Percentiles rank a stretch among this genome's conserved stretches.
phyloP scores from a whole-genome alignment of 2,888 invertebrate species.

The Cabera pusaria region DNA sequence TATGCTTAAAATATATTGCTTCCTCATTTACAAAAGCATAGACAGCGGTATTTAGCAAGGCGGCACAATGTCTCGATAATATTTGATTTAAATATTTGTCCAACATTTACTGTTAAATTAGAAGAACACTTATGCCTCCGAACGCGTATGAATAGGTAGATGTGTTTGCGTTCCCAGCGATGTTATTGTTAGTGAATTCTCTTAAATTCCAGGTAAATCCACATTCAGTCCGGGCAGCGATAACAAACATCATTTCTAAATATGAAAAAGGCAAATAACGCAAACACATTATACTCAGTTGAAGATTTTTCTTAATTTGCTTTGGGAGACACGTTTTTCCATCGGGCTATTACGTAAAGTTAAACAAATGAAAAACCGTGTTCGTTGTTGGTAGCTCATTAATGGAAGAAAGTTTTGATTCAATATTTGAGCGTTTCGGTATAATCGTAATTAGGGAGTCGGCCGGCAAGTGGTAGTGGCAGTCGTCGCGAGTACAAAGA shows the following conservation, averaged over 20 bases:
- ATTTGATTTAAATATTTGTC: conserved; percentile 45
- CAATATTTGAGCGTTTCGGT: conserved; percentile 75
- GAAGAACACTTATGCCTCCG: conserved; percentile 37
- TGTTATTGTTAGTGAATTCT: conserved; percentile 69
- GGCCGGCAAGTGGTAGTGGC: conserved; percentile 39
- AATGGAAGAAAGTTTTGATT: conserved; percentile 75
- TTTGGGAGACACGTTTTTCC: conserved; percentile 54
- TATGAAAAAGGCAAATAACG: conserved; percentile 54
- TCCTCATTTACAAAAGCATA: conserved; percentile 12
- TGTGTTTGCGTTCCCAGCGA: conserved; percentile 70
- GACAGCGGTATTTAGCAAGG: conserved; percentile 20
- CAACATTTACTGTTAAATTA: conserved; percentile 46
- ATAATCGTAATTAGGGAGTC: conserved; percentile 72
- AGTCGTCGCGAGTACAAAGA: conserved; percentile 59
- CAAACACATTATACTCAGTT: conserved; percentile 58
- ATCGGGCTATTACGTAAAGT: conserved; percentile 58
- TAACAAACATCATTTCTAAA: conserved; percentile 65
- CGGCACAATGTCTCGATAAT: conserved; percentile 21
- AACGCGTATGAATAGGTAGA: conserved; percentile 30
- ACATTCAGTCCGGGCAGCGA: conserved; percentile 49
- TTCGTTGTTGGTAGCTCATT: conserved; percentile 77
- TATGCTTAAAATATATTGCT: conserved; percentile 4
- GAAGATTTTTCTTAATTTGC: conserved; percentile 55
- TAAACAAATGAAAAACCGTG: conserved; percentile 53
- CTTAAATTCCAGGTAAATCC: conserved; percentile 64